phyloP scores from a whole-genome alignment of 2,113 vertebrate genomes.

The Ornithorhynchus anatinus region DNA sequence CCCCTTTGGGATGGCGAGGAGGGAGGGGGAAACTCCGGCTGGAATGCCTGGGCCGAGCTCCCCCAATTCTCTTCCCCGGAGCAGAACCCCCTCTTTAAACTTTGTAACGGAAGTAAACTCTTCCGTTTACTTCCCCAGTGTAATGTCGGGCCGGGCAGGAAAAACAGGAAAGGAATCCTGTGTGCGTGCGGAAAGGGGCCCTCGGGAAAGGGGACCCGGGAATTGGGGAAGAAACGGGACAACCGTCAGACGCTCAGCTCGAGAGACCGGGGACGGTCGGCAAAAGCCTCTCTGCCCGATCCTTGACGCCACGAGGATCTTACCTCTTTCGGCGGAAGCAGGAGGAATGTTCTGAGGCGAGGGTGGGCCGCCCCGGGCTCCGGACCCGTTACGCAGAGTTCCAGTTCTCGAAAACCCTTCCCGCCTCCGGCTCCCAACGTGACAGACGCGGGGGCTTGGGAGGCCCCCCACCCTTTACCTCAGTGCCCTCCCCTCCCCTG shows the following conservation, averaged over 20 bases:
- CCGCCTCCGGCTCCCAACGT: slow-evolving; percentile 43
- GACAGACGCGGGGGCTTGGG: too few relatives aligned
- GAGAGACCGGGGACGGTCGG: neutral
- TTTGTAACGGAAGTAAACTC: too few relatives aligned
- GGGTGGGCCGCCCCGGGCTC: slow-evolving; percentile 54
- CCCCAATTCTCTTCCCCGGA: too few relatives aligned
- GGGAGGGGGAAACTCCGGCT: too few relatives aligned
- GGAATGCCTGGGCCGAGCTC: too few relatives aligned
- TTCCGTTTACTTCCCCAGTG: slow-evolving; percentile 17
- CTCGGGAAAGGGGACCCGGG: neutral
- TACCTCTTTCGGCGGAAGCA: slow-evolving; percentile 48
- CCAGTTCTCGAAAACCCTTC: slow-evolving; percentile 64
- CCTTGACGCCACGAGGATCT: neutral
- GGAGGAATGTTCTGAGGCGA: slow-evolving; percentile 76
- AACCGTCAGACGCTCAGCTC: neutral
- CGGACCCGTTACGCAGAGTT: slow-evolving; percentile 63
- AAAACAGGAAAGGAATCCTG: neutral
- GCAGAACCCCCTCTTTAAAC: too few relatives aligned
- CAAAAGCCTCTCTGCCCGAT: neutral
- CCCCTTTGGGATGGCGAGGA: too few relatives aligned
- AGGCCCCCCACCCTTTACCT: too few relatives aligned
- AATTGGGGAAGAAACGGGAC: neutral
- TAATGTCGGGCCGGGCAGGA: neutral
- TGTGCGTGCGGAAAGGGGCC: neutral
- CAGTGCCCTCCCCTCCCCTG: neutral